phyloP scores from a whole-genome alignment of 2,888 invertebrate genomes.

The Eucera pruinosa region DNA sequence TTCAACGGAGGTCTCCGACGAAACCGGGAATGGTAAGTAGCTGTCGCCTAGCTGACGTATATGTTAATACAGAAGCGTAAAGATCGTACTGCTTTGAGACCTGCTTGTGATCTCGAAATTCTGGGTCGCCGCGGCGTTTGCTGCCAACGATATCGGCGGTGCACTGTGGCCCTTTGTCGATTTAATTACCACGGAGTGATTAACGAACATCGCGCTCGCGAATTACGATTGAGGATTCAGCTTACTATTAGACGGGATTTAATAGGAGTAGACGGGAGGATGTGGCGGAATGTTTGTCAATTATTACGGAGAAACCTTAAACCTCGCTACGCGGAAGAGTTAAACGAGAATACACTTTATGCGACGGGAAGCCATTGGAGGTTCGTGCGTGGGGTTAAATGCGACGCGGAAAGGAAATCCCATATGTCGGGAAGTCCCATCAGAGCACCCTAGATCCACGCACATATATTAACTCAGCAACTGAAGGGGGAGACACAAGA shows the following conservation, averaged over 20 bases:
- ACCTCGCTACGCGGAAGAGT: neutral
- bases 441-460: slow-evolving; percentile 30
- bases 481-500: slow-evolving; percentile 49
- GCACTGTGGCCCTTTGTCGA: neutral
- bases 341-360: slow-evolving; percentile 18
- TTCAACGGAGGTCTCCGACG: slow-evolving; percentile 25
- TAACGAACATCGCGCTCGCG: slow-evolving; percentile 19
- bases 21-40: slow-evolving; percentile 42
- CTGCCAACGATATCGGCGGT: neutral
- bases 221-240: too few relatives aligned
- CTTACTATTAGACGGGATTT: too few relatives aligned
- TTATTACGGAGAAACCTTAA: slow-evolving; percentile 17
- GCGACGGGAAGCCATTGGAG: slow-evolving; percentile 20
- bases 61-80: slow-evolving; percentile 35
- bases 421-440: slow-evolving; percentile 48
- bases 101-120: slow-evolving; percentile 8
- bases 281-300: too few relatives aligned
- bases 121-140: neutral
- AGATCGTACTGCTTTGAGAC: slow-evolving; percentile 25
- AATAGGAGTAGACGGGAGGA: too few relatives aligned
- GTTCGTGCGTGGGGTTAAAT: slow-evolving; percentile 42
- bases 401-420: slow-evolving; percentile 59
- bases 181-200: slow-evolving; percentile 6
- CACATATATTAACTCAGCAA: slow-evolving; percentile 58
- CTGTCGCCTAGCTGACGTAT: slow-evolving; percentile 35